Percentiles rank a stretch among this genome's conserved stretches.
These are phyloP conservation scores for Antedon bifida DNA, from an alignment of 35 echinoderm and acorn worm species.

Conservation along the genomic window DNA sequence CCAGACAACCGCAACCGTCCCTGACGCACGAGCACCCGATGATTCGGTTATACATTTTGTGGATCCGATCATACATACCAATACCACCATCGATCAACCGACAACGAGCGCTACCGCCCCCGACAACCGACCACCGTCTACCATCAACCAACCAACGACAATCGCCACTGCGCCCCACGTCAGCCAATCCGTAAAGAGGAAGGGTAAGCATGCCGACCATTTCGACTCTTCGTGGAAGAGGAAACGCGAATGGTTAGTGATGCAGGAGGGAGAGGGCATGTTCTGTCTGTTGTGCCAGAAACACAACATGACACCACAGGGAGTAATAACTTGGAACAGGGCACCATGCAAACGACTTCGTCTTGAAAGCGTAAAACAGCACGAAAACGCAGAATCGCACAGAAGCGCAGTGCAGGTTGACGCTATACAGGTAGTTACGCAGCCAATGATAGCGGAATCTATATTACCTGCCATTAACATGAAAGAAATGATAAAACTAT, in stretches of 20 bases:
- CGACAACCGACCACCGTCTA: not conserved
- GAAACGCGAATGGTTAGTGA: slow-evolving; percentile 6
- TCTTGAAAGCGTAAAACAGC: not conserved
- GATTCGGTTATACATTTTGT: not conserved
- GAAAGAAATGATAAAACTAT: slow-evolving; percentile 14
- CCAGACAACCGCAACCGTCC: not conserved
- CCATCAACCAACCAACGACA: not conserved
- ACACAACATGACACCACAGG: slow-evolving; percentile 15
- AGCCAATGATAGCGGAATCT: not conserved
- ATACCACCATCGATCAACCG: not conserved
- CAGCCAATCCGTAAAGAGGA: not conserved
- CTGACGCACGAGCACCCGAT: not conserved
- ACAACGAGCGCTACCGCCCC: not conserved
- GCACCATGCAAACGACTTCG: slow-evolving; percentile 15
- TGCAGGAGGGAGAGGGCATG: slow-evolving; percentile 15
- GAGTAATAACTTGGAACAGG: slow-evolving; percentile 25
- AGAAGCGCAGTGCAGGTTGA: not conserved
- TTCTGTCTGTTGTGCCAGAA: slow-evolving; percentile 20
- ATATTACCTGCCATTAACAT: not conserved
- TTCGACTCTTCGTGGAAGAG: slow-evolving; percentile 16
- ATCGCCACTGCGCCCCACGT: not conserved
- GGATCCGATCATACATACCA: not conserved
- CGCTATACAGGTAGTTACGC: not conserved
- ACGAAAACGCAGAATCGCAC: slow-evolving; percentile 1
- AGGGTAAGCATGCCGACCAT: slow-evolving; percentile 10